Base-by-base conservation (phyloP, 1,140 invertebrate genomes). In the Dinothrombium tinctorium region DNA sequence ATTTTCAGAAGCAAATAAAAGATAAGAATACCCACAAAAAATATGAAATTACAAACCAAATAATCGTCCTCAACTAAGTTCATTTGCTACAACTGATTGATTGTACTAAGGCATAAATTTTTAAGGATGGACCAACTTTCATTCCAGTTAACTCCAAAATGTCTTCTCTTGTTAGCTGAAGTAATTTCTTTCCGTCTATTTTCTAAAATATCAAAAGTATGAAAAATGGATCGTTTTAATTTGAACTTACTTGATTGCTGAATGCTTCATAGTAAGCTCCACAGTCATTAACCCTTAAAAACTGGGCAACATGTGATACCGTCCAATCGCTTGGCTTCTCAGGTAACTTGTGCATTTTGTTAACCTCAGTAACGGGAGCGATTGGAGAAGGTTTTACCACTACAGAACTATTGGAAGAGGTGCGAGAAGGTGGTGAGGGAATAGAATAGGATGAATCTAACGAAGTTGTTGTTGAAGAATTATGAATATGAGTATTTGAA, bases 51-150 rank as follows among this genome's bases (percentile, higher is more conserved):
- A n/a, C n/a, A n/a, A n/a, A n/a, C n/a, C n/a, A n/a, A n/a, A n/a
- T n/a, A n/a, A n/a, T n/a, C n/a, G n/a, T n/a, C n/a, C n/a, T n/a
- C n/a, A n/a, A n/a, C n/a, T n/a, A n/a, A n/a, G n/a, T n/a, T n/a
- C n/a, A n/a, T 36, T 36, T 36, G 19, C 8, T 36, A 7, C 33
- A 7, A 11, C 51, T 55, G 3, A 59, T 46, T 37, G 54, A 49
- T 29, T 56, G 53, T 36, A 90, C 80, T 31, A 92, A 66, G 61
- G 89, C 80, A 52, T 71, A 78, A 54, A 92, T 87, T 65, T 90
- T 90, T 20, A 90, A 55, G 4, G 82, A 84, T 6, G 84, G 83
- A 4, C 86, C 86, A 41, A 90, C 79, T 67, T 89, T 90, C 65
- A 81, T 84, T 47, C 79, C 75, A 11, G 83, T 74, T 23, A 86